Percentiles rank a stretch among this genome's conserved stretches.
These are phyloP conservation scores for Arrhopalites spinosus DNA, from an alignment of 2,888 invertebrate genomes.

Conservation along the genomic window DNA sequence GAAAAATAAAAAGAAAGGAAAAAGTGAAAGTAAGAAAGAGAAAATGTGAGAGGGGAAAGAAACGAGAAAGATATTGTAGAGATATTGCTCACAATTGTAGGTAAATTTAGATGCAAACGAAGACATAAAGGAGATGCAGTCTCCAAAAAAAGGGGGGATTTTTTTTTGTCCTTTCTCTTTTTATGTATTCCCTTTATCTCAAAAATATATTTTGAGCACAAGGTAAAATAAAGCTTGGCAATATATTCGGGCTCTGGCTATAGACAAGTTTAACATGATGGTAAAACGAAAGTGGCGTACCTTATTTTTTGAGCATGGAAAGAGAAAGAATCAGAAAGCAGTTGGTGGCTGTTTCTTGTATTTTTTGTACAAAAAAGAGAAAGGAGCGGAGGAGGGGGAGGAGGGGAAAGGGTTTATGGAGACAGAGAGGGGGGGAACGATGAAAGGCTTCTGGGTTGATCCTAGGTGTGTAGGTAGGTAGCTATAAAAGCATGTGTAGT, in stretches of 20 bases:
- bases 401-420: background rate
- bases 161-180: background rate
- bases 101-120: slow-evolving; percentile 7
- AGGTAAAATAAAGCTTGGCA: too few relatives aligned
- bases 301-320: background rate
- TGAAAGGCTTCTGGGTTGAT: background rate
- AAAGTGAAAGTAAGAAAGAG: background rate
- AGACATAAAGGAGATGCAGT: background rate
- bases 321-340: background rate
- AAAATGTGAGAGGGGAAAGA: background rate
- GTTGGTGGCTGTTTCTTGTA: background rate
- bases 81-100: background rate
- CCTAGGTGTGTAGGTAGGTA: background rate
- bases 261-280: too few relatives aligned
- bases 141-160: background rate
- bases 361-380: too few relatives aligned
- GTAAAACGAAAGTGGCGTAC: too few relatives aligned
- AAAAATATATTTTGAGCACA: too few relatives aligned
- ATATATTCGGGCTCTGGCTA: background rate
- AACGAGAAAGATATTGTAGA: too few relatives aligned
- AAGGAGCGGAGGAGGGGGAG: background rate
- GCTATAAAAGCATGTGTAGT: slow-evolving; percentile 25
- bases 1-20: background rate
- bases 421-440: background rate
- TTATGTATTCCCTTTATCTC: background rate